A percentile compares a stretch with the other conserved stretches of the same genome.
phyloP scores from a whole-genome alignment of 1,140 invertebrate genomes.

The Cotesia chilonis region DNA sequence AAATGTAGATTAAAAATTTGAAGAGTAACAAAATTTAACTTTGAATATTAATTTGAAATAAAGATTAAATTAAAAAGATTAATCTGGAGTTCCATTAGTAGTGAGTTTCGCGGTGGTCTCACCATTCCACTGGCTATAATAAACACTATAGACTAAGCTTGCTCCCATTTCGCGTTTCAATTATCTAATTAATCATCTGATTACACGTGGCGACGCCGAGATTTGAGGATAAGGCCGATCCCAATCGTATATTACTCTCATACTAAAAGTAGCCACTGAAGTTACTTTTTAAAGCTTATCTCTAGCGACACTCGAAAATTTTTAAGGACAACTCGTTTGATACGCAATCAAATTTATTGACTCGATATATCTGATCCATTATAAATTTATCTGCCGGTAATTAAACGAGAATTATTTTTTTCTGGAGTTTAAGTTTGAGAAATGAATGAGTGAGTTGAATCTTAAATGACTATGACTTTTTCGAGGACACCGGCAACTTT shows the following conservation, averaged over 20 bases:
- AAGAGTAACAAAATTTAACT: no score
- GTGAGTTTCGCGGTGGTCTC: conserved; percentile 32
- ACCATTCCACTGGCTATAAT: neutral
- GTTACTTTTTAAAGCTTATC: conserved; percentile 12
- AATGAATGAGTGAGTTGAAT: no score
- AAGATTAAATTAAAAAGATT: conserved; percentile 53
- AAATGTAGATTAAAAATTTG: no score
- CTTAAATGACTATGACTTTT: no score
- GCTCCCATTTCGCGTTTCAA: conserved; percentile 31
- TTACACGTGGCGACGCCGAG: conserved; percentile 28
- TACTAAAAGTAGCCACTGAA: neutral
- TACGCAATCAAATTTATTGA: conserved; percentile 23
- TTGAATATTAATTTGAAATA: neutral
- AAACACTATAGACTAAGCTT: neutral
- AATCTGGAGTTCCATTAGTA: conserved; percentile 52
- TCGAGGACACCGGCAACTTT: no score
- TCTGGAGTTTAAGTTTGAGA: neutral
- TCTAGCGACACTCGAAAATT: neutral
- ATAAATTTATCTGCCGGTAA: neutral
- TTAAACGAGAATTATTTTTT: neutral
- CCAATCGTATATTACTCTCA: conserved; percentile 4
- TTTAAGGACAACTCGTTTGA: conserved; percentile 19
- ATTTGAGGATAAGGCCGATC: conserved; percentile 31
- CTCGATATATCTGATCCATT: neutral
- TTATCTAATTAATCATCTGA: conserved; percentile 39